Conservation (phyloP, 1,140 invertebrate genomes). For the Neomicropteryx cornuta region DNA sequence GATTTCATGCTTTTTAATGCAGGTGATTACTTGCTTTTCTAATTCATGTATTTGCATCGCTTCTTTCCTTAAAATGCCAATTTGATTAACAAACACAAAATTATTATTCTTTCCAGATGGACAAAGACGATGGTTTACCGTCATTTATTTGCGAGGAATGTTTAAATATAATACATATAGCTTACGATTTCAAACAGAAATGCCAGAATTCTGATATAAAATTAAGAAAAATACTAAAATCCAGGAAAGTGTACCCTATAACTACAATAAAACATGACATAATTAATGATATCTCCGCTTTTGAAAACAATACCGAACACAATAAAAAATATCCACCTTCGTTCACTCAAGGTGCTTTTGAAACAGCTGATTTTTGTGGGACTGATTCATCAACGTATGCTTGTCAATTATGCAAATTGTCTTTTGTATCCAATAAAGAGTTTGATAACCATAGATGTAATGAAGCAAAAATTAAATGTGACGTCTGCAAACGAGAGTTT, state of each 20-base stretch:
- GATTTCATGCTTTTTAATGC: too few relatives aligned
- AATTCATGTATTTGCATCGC: too few relatives aligned
- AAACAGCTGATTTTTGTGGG: conserved; percentile 4
- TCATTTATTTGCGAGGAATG: conserved; percentile 12
- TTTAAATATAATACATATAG: conserved; percentile 6
- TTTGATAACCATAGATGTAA: conserved; percentile 8
- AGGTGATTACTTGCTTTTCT: too few relatives aligned
- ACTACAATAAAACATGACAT: too few relatives aligned
- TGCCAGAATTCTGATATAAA: conserved; percentile 12
- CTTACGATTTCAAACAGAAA: conserved; percentile 12
- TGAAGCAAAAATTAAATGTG: conserved; percentile 7
- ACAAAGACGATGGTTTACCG: conserved; percentile 12
- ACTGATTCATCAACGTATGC: conserved; percentile 7
- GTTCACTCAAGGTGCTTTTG: conserved; percentile 3
- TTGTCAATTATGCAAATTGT: conserved; percentile 9
- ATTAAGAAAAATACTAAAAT: conserved; percentile 5
- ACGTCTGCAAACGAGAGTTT: conserved; percentile 24
- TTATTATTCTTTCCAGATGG: conserved; percentile 9
- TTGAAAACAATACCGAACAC: conserved; percentile 7
- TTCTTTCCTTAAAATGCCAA: too few relatives aligned
- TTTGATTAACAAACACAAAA: too few relatives aligned
- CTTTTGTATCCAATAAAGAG: conserved; percentile 7
- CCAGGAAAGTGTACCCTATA: too few relatives aligned
- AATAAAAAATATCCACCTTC: background rate
- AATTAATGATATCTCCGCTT: background rate